Evolutionary conservation across 2,888 invertebrate genomes (phyloP).

Genomic region (Trachelus troglodyta): DNA sequence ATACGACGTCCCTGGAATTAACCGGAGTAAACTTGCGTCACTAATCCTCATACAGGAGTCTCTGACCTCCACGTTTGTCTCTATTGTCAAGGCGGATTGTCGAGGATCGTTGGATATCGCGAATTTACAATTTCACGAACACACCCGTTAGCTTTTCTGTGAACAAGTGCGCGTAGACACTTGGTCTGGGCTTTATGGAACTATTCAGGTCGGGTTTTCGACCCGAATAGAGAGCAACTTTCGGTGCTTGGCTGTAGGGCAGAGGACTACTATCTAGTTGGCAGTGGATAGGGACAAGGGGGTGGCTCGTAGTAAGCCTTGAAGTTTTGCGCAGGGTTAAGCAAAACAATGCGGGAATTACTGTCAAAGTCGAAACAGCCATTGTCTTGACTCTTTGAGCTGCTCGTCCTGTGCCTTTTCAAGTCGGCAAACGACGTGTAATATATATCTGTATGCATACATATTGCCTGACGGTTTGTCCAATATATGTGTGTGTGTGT

Average conservation of each 20-base stretch:
- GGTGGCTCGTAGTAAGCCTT: not conserved
- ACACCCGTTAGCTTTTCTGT: no score
- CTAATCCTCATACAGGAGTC: no score
- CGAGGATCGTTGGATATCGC: not conserved
- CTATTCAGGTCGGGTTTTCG: conserved; percentile 39
- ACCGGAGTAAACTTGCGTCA: no score
- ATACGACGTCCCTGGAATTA: no score
- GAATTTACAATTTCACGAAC: no score
- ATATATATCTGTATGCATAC: no score
- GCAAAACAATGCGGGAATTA: conserved; percentile 42
- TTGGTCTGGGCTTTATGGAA: conserved; percentile 11
- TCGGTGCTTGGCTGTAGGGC: conserved; percentile 19
- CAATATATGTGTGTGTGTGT: no score
- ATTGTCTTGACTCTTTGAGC: conserved; percentile 21
- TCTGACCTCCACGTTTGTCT: not conserved
- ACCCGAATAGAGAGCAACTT: conserved; percentile 37
- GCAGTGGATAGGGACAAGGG: conserved; percentile 22
- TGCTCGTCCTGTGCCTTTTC: conserved; percentile 19
- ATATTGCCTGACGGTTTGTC: no score
- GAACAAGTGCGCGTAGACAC: not conserved
- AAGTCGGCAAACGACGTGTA: conserved; percentile 28
- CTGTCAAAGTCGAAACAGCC: conserved; percentile 34
- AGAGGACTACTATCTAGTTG: conserved; percentile 16
- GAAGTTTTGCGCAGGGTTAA: conserved; percentile 24
- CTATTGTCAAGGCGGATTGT: not conserved